These are phyloP conservation scores for Equus przewalskii DNA, from an alignment of 2,113 vertebrate species.

Conservation along the genomic window DNA sequence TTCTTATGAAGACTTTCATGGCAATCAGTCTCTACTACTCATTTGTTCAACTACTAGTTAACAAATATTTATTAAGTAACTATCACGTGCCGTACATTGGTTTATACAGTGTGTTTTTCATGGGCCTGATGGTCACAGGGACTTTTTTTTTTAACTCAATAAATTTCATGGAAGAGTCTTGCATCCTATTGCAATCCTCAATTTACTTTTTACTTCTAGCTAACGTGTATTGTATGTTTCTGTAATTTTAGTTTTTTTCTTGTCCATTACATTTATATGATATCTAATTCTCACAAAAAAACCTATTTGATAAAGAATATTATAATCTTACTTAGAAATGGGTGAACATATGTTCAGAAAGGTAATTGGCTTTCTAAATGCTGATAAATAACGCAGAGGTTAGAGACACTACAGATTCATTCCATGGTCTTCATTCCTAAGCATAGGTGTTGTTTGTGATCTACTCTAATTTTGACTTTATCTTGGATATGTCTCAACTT, in stretches of 20 bases:
- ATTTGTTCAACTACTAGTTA: background rate
- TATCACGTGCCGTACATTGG: too few species aligned
- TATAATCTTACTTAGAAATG: background rate
- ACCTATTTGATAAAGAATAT: background rate
- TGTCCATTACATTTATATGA: background rate
- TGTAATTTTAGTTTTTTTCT: background rate
- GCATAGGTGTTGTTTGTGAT: background rate
- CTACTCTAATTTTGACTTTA: background rate
- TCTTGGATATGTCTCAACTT: background rate
- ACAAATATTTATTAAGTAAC: background rate
- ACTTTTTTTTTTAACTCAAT: background rate
- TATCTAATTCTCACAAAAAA: conserved; percentile 23
- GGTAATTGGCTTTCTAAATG: background rate
- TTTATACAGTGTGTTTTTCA: background rate
- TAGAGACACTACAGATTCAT: background rate
- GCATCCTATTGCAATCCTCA: background rate
- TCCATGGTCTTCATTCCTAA: background rate
- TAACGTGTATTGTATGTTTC: background rate
- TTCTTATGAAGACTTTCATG: background rate
- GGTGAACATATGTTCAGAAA: background rate
- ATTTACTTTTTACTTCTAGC: background rate
- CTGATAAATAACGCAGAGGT: background rate
- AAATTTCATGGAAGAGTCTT: background rate
- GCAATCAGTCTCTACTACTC: background rate
- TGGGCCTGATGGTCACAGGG: background rate